Conservation (phyloP, 2,113 vertebrate species). For the Actinemys pallida region DNA sequence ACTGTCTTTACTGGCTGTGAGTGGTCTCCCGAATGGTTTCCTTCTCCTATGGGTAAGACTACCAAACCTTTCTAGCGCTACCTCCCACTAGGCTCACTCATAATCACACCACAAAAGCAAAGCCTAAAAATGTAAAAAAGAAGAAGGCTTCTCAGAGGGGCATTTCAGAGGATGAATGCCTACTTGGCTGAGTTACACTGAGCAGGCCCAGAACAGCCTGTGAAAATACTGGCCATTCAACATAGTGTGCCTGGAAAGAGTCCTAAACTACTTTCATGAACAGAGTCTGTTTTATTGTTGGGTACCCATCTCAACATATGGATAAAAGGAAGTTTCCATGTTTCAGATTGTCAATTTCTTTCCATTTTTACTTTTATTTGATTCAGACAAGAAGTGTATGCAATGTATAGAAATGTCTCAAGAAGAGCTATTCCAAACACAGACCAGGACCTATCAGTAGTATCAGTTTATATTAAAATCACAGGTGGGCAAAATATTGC, state of each 20-base stretch:
- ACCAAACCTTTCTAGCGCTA: background rate
- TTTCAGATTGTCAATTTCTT: background rate
- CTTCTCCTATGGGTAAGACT: background rate
- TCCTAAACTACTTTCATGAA: background rate
- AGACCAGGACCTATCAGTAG: background rate
- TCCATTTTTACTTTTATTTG: background rate
- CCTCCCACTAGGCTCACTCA: background rate
- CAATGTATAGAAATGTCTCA: background rate
- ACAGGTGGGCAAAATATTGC: background rate
- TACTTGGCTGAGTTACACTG: background rate
- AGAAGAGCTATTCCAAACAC: conserved; percentile 1
- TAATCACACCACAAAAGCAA: background rate
- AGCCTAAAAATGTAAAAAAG: background rate
- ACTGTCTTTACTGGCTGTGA: background rate
- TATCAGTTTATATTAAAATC: background rate
- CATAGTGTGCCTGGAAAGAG: background rate
- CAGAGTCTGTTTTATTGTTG: background rate
- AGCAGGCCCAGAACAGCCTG: background rate
- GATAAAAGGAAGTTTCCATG: background rate
- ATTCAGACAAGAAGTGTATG: background rate
- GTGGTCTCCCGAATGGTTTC: background rate
- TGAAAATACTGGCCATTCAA: background rate
- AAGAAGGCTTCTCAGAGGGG: background rate
- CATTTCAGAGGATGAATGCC: background rate
- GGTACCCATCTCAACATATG: background rate